Base-by-base conservation (phyloP, 2,113 vertebrate genomes). In the Callipepla californica region DNA sequence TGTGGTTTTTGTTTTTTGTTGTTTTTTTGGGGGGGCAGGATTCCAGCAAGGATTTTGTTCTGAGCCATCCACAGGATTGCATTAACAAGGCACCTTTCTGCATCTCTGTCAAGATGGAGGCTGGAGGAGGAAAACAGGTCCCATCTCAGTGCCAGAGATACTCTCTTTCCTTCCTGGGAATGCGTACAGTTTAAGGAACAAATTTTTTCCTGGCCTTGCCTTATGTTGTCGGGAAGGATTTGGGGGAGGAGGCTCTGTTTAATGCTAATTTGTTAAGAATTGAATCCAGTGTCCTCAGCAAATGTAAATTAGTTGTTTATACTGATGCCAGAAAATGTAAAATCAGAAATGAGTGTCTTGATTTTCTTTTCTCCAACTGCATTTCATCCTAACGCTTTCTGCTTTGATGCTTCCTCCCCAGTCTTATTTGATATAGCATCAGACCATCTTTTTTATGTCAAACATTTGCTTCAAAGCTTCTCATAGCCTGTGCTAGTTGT, bases 381-480 rank as follows among this genome's bases (percentile, higher is more conserved):
- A 95, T 96, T 96, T 90, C 78, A 87, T 94, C 73, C 90, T 91
- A 92, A 95, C 28, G 51, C 80, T 92, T 93, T 96, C 48, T 92
- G 87, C 96, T 97, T 95, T 97, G 95, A 97, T 95, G 96, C 48
- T 32, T 88, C 67, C 34, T 92, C 82, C 58, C 90, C 10, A 67
- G 34, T 96, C 94, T 85, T 92, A 95, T 96, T 96, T 97, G 96
- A 96, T 97, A 96, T 75, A 91, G 78, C 89, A 78, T 75, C 28
- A 44, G 92, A 96, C 92, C 96, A 95, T 96, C 93, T 97, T 96
- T 97, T 97, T 96, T 86, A 96, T 91, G 96, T 97, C 97, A 97
- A 93, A 96, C 67, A 91, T 95, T 96, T 92, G 81, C 96, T 97
- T 97, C 97, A 97, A 96, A 98, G 94, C 95, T 85, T 80, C 95